Evolutionary conservation across 1,140 invertebrate genomes (phyloP).

Genomic region (Forficula auricularia): DNA sequence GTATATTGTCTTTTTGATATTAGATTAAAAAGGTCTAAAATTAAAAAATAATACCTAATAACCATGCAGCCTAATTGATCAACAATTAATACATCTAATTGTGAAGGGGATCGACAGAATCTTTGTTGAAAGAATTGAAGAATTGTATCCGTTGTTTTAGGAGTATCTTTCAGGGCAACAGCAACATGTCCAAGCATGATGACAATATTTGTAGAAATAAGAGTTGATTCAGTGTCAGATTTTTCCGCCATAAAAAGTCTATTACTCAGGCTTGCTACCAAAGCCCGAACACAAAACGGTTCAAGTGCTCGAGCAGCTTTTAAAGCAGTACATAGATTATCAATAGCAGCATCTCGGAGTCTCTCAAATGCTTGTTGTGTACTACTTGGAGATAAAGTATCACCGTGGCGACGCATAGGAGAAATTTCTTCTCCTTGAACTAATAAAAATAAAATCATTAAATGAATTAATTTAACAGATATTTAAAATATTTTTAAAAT

Average conservation of each 20-base stretch:
- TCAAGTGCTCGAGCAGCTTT: constrained; percentile 75
- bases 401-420: not conserved
- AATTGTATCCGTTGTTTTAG: constrained; percentile 85
- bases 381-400: constrained; percentile 20
- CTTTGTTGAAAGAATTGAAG: constrained; percentile 93
- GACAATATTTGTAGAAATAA: constrained; percentile 92
- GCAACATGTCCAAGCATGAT: constrained; percentile 94
- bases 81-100: constrained; percentile 83
- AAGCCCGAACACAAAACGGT: constrained; percentile 77
- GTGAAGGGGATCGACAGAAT: constrained; percentile 72
- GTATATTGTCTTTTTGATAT: no score
- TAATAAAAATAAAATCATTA: constrained; percentile 6
- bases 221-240: constrained; percentile 60
- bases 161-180: constrained; percentile 78
- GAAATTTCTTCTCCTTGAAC: constrained; percentile 9
- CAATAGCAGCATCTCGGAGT: constrained; percentile 78
- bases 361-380: constrained; percentile 62
- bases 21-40: no score
- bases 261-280: constrained; percentile 88
- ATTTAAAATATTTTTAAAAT: no score
- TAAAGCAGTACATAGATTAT: constrained; percentile 85
- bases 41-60: no score
- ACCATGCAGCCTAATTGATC: constrained; percentile 95
- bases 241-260: constrained; percentile 79
- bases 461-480: no score